Percentiles rank a stretch among this genome's conserved stretches.
These are phyloP conservation scores for Propithecus coquereli DNA, from an alignment of 2,113 vertebrate genomes.

Conservation along the genomic window DNA sequence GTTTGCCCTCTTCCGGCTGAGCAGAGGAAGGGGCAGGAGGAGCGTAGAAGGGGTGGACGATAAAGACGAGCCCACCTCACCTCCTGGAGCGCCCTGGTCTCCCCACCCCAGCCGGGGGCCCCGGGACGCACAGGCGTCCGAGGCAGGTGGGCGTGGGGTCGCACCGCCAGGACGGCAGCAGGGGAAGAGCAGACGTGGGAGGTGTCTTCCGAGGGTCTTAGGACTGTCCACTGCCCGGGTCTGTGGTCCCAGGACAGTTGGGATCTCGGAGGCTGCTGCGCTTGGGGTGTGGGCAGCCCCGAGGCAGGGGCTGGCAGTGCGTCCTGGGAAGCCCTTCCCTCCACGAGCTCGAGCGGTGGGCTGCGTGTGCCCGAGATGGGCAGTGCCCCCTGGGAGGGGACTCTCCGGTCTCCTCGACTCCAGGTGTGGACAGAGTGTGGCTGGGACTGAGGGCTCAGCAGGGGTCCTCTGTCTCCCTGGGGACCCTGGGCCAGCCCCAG, in stretches of 20 bases:
- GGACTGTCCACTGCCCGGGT: background rate
- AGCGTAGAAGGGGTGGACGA: background rate
- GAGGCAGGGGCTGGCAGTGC: background rate
- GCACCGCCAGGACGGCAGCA: too few relatives aligned
- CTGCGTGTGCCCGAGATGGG: background rate
- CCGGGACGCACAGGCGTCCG: background rate
- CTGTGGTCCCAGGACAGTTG: background rate
- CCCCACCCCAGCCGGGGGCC: background rate
- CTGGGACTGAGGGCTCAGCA: background rate
- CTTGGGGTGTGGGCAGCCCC: background rate
- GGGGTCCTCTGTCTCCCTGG: background rate
- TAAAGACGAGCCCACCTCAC: background rate
- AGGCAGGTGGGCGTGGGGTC: background rate
- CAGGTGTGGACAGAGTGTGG: background rate
- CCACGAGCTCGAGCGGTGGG: too few relatives aligned
- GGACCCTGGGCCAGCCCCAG: background rate
- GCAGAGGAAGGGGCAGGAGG: background rate
- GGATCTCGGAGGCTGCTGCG: background rate
- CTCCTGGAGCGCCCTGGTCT: background rate
- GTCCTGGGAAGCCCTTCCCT: background rate
- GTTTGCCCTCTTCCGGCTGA: too few relatives aligned
- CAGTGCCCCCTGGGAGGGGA: rapidly evolving
- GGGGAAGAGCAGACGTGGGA: background rate
- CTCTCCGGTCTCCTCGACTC: background rate
- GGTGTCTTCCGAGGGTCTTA: background rate